Base-by-base conservation (phyloP, 2,888 invertebrate genomes). In the Pachliopta kotzebuea region DNA sequence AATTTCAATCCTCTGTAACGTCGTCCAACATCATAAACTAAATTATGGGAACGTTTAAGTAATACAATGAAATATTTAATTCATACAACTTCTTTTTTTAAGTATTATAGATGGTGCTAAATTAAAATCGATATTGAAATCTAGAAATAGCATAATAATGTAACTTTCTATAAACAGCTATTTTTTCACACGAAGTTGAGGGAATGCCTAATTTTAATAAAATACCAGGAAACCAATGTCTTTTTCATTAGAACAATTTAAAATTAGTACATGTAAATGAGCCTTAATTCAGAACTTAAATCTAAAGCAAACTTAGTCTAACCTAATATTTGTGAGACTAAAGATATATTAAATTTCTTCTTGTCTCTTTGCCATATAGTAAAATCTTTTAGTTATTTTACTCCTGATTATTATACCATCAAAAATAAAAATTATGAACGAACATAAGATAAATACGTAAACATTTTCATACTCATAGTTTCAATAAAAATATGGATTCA, bases 1-100 rank as follows among this genome's bases (percentile, higher is more conserved):
- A 63, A 63, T 65, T 68, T 56, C 58, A 56, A 57, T 31, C 45
- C 53, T 60, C 54, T 50, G 31, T 42, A 60, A 26, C 18, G 56
- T 53, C 24, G 45, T 61, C 20, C 20, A 54, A 26, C 26, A 9
- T 29, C 50, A 50, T 50, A 23, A 59, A 59, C 26, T 21, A 52
- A 52, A 31, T 59, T 20, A 18, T 26, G 23, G 49, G 26, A 37
- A 55, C 29, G 20, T 55, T 55, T 55, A n/a, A 55, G 55, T 26
- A 26, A 54, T 4, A n/a, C 26, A 18, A 18, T 54, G 23, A 54
- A 54, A 54, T 54, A 54, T 54, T 26, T 14, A 24, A 11, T 52
- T 11, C 11, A 21, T 4, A 52, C 21, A 21, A 21, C 23, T 21
- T 52, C 45, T 45, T 45, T 4, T 1, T 18, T n/a, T 45, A 37